Evolutionary conservation across 2,113 vertebrate species (phyloP).

Genomic region (Pomatorhinus ruficollis): DNA sequence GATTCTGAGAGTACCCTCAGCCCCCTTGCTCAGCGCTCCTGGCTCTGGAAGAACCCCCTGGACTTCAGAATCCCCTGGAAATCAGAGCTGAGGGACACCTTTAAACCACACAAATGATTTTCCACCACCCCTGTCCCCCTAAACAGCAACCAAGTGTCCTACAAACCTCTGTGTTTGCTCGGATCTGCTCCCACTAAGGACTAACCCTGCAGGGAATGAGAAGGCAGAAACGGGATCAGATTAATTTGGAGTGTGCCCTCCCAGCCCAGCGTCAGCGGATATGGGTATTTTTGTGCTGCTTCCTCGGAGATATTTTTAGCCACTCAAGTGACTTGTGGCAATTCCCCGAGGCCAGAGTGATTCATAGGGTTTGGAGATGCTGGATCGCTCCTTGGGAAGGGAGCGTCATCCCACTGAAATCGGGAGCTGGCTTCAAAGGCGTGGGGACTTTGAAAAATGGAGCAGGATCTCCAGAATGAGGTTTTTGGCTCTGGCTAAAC

Average conservation of each 20-base stretch:
- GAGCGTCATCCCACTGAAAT: background rate
- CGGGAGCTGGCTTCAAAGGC: conserved; percentile 5
- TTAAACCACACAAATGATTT: background rate
- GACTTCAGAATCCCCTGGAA: background rate
- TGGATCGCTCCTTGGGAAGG: background rate
- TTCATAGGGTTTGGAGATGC: background rate
- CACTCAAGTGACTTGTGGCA: conserved; percentile 36
- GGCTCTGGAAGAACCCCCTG: background rate
- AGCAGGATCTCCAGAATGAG: background rate
- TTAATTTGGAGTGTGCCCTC: background rate
- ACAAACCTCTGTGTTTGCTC: background rate
- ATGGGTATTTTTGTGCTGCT: conserved; percentile 18
- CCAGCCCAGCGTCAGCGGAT: background rate
- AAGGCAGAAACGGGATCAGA: background rate
- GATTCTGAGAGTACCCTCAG: background rate
- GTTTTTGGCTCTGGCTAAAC: background rate
- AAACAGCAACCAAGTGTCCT: background rate
- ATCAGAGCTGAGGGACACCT: background rate
- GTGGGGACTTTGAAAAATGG: background rate
- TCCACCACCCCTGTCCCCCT: background rate
- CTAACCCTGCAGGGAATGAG: background rate
- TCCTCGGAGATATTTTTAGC: conserved; percentile 57
- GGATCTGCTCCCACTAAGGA: background rate
- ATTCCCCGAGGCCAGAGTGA: conserved; percentile 34
- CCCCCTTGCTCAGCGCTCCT: background rate